Evolutionary conservation across 2,888 invertebrate species (phyloP), one percentile per base, ranked within the genome.

Genomic region (Mythimna lalbum): DNA sequence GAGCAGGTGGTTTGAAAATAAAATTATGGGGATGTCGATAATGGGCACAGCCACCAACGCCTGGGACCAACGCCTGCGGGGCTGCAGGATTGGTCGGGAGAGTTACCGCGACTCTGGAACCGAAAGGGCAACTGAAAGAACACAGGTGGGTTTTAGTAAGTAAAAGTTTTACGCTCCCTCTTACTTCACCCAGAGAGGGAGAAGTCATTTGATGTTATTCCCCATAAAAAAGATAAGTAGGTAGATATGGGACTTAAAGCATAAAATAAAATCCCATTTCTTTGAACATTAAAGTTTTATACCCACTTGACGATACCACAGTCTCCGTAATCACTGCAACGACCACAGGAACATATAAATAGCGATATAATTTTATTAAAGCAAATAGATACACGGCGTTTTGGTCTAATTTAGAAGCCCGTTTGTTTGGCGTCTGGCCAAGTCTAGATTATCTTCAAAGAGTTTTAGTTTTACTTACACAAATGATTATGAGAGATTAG

Each of bases 361-460:
- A 68, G 79, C 73, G 47, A 56, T 85, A 27, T 83, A 69, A 83
- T 84, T 84, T 81, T 85, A 83, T 80, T 80, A 85, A 87, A 87
- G 82, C 83, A 83, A 86, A 88, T 83, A 88, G 85, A 87, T 86
- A 89, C 83, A 82, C 79, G 90, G 87, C 88, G 90, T 87, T 91
- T 92, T 89, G 85, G 80, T 89, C 84, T 86, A 88, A 90, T 88
- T 90, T 86, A 86, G 87, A 85, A 85, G 80, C 81, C 74, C 76
- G 81, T 84, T 83, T 73, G 74, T 70, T 88, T 91, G 92, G 91
- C 90, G 55, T 0, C 27, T 7, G 33, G 88, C 91, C 92, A 92
- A 86, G 75, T 80, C 82, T 76, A 83, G 84, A 84, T 86, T 85
- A 87, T 87, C 89, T 86, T 88, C 88, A 89, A 89, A 89, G 86